Percentiles rank a stretch among this genome's conserved stretches.
These are phyloP conservation scores for Alcis repandata DNA, from an alignment of 2,888 invertebrate genomes.

Conservation along the genomic window DNA sequence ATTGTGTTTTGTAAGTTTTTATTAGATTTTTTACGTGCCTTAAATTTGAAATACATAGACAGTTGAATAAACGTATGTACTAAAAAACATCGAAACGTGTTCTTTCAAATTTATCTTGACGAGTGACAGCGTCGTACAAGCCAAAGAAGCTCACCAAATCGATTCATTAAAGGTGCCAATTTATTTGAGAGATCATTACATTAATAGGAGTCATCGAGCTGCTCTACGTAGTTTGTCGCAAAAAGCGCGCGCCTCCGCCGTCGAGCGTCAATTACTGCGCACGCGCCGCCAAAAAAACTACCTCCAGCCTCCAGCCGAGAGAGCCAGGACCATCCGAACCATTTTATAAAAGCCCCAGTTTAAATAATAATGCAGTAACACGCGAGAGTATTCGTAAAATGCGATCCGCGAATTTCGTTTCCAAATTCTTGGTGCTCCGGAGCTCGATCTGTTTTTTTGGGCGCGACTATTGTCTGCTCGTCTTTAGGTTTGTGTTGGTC, in stretches of 20 bases:
- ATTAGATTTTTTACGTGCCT: neutral
- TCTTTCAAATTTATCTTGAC: too few relatives aligned
- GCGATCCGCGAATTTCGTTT: constrained; percentile 84
- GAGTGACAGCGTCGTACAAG: neutral
- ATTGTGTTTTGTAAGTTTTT: constrained; percentile 13
- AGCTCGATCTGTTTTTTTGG: constrained; percentile 73
- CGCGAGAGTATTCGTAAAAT: constrained; percentile 85
- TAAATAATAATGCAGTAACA: constrained; percentile 87
- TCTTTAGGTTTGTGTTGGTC: constrained; percentile 68
- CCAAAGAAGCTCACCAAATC: constrained; percentile 4
- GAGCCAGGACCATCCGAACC: constrained; percentile 73
- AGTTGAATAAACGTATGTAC: neutral
- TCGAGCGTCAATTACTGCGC: constrained; percentile 80
- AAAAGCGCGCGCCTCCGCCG: constrained; percentile 65
- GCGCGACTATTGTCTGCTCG: constrained; percentile 78
- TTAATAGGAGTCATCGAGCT: constrained; percentile 58
- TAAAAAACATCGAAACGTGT: neutral
- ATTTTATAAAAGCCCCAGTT: constrained; percentile 80
- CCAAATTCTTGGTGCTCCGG: constrained; percentile 75
- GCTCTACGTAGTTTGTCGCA: constrained; percentile 52
- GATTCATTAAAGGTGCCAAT: constrained; percentile 31
- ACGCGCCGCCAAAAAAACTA: constrained; percentile 83
- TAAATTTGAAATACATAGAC: neutral
- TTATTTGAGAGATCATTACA: constrained; percentile 46
- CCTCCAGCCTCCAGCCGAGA: constrained; percentile 36